Conservation (phyloP, 2,888 invertebrate species). For the Chymomyza caudatula region DNA sequence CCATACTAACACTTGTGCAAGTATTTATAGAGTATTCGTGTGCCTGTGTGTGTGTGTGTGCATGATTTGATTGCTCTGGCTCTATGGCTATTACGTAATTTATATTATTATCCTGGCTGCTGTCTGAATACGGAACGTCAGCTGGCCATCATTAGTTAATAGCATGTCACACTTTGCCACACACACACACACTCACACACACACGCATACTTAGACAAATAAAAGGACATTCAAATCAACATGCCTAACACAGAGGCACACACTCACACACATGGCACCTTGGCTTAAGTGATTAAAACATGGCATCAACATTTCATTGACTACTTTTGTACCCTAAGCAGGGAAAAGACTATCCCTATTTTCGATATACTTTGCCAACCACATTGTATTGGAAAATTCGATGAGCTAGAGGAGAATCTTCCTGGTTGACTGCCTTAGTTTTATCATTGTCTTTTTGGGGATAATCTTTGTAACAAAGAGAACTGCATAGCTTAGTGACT, state of each 20-base stretch:
- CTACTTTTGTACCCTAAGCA: neutral
- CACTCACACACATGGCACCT: neutral
- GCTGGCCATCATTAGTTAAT: constrained; percentile 25
- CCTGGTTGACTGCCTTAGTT: too few relatives aligned
- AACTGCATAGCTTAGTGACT: too few relatives aligned
- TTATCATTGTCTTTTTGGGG: too few relatives aligned
- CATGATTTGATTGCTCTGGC: neutral
- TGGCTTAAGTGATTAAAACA: neutral
- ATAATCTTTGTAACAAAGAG: too few relatives aligned
- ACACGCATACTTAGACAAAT: neutral
- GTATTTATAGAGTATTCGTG: neutral
- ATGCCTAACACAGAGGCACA: neutral
- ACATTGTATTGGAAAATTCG: too few relatives aligned
- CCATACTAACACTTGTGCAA: neutral
- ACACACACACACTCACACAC: neutral
- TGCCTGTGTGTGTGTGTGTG: neutral
- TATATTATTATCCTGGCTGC: constrained; percentile 25
- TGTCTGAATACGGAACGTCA: neutral
- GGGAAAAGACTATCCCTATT: too few relatives aligned
- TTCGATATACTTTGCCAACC: too few relatives aligned
- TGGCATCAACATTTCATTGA: neutral
- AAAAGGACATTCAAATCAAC: constrained; percentile 12
- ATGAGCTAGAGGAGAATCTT: too few relatives aligned
- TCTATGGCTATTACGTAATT: constrained; percentile 12
- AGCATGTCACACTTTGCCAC: neutral